Conservation (phyloP, 1,140 invertebrate genomes). For the Stratiolaelaps scimitus region DNA sequence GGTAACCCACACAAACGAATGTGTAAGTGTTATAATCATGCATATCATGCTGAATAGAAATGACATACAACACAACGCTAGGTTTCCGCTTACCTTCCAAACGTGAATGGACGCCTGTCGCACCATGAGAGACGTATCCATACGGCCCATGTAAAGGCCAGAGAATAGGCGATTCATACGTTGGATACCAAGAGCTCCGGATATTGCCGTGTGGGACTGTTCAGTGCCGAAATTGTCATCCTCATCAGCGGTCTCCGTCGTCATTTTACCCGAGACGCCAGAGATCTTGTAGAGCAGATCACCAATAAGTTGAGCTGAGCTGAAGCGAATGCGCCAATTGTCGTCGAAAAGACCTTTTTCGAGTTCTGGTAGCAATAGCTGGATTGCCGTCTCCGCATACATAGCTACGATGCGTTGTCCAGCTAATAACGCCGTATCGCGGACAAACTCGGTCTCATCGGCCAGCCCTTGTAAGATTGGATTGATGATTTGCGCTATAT, state of each 20-base stretch:
- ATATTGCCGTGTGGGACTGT: conserved; percentile 78
- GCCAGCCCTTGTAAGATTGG: conserved; percentile 86
- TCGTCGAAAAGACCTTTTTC: conserved; percentile 88
- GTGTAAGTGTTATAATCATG: no score
- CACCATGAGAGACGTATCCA: conserved; percentile 90
- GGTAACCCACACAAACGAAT: no score
- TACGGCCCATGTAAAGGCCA: conserved; percentile 91
- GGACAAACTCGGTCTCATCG: conserved; percentile 97
- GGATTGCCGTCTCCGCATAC: conserved; percentile 91
- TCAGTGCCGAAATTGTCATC: conserved; percentile 99
- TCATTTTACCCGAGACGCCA: conserved; percentile 92
- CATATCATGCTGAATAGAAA: conserved; percentile 26
- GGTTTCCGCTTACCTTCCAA: conserved; percentile 66
- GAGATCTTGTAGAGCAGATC: conserved; percentile 93
- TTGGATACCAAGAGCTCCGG: conserved; percentile 69
- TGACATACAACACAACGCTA: no score
- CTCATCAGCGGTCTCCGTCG: conserved; percentile 90
- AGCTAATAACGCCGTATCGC: conserved; percentile 88
- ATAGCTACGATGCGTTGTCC: conserved; percentile 92
- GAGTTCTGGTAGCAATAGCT: conserved; percentile 78
- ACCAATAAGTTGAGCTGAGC: conserved; percentile 88
- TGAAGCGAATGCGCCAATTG: conserved; percentile 94
- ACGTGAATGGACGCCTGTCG: conserved; percentile 92
- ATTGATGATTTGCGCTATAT: conserved; percentile 93
- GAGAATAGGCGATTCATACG: conserved; percentile 82